A percentile compares a stretch with the other conserved stretches of the same genome.
Evolutionary conservation across 1,140 invertebrate species (phyloP).

Genomic region (Anthonomus grandis): DNA sequence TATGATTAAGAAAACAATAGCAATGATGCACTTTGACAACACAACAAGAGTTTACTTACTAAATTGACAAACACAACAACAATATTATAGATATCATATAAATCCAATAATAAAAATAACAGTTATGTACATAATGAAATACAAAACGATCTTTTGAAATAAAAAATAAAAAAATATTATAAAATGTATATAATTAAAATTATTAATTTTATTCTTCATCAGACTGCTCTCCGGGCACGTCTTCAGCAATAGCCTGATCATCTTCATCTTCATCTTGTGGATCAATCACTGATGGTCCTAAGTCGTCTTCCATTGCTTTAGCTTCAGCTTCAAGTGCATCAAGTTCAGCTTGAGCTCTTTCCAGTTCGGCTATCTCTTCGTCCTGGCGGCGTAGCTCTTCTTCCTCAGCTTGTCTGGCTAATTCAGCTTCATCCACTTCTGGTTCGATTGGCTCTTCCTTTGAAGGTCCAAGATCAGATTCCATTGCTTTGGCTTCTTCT

Average conservation of each 20-base stretch:
- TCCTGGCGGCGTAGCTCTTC: slow-evolving; percentile 26
- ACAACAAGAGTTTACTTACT: slow-evolving; percentile 20
- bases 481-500: slow-evolving; percentile 35
- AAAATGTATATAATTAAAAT: slow-evolving; percentile 31
- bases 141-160: slow-evolving; percentile 6
- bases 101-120: slow-evolving; percentile 1
- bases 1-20: too few relatives aligned
- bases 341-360: slow-evolving; percentile 29
- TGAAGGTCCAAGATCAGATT: slow-evolving; percentile 47
- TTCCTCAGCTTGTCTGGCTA: slow-evolving; percentile 44
- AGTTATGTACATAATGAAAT: slow-evolving; percentile 21
- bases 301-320: slow-evolving; percentile 27
- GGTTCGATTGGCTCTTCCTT: slow-evolving; percentile 48
- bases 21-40: too few relatives aligned
- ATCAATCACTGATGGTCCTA: slow-evolving; percentile 36
- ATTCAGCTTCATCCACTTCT: slow-evolving; percentile 42
- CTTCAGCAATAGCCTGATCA: slow-evolving; percentile 33
- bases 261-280: slow-evolving; percentile 41
- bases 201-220: slow-evolving; percentile 35
- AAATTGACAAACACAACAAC: slow-evolving; percentile 12
- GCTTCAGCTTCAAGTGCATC: slow-evolving; percentile 31
- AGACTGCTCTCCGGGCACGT: slow-evolving; percentile 29
- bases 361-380: slow-evolving; percentile 28
- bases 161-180: slow-evolving; percentile 26
- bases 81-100: too few relatives aligned